These are phyloP conservation scores for Antidorcas marsupialis DNA, from an alignment of 2,113 vertebrate genomes.

Conservation along the genomic window DNA sequence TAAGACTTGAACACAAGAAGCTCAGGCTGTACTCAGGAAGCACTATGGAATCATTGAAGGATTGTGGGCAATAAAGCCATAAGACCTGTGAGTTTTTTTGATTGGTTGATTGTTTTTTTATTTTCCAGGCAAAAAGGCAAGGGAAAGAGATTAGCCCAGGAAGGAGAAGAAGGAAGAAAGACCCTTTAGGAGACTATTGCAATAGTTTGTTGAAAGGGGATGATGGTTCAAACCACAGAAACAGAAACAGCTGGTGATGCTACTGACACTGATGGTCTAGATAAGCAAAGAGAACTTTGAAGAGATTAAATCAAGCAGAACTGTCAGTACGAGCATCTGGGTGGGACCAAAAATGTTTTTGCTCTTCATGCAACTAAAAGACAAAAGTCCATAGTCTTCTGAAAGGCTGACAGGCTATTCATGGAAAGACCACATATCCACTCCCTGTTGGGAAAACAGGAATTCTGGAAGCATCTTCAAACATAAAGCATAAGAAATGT, in stretches of 20 bases:
- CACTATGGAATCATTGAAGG: neutral
- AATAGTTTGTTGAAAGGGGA: neutral
- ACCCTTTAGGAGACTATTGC: neutral
- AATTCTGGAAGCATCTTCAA: neutral
- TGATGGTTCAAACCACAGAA: neutral
- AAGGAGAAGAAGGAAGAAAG: neutral
- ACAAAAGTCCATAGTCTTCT: neutral
- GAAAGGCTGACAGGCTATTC: neutral
- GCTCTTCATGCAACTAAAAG: neutral
- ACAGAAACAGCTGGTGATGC: neutral
- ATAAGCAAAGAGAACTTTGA: neutral
- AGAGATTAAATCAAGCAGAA: neutral
- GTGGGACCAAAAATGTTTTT: neutral
- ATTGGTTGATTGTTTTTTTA: neutral
- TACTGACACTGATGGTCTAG: neutral
- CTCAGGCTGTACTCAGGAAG: neutral
- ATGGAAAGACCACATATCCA: neutral
- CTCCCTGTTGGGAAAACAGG: neutral
- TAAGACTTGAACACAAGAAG: neutral
- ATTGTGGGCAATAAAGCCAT: neutral
- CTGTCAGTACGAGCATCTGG: neutral
- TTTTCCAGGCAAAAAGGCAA: constrained; percentile 2
- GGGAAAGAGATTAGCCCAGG: neutral
- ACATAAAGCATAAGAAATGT: neutral
- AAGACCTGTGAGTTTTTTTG: neutral